Conservation (phyloP, 1,140 invertebrate species). For the Acromyrmex echinatior region DNA sequence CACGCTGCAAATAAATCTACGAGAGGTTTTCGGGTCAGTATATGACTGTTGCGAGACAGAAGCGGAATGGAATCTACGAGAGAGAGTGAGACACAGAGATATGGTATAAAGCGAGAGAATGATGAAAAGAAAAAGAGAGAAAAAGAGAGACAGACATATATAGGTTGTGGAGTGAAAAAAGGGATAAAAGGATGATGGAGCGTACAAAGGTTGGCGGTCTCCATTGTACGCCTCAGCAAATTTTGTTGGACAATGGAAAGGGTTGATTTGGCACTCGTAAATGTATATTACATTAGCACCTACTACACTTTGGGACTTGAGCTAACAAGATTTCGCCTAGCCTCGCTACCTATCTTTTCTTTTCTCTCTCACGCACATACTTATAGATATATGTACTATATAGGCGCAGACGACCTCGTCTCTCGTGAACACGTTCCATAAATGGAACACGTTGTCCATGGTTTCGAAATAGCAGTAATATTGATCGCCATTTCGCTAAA, state of each 20-base stretch:
- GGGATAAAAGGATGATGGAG: conserved; percentile 43
- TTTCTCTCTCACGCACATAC: not conserved
- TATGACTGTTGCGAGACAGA: conserved; percentile 61
- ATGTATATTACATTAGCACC: conserved; percentile 78
- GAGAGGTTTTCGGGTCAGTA: conserved; percentile 61
- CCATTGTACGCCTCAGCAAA: conserved; percentile 76
- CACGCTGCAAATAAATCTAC: conserved; percentile 77
- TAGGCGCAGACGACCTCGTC: not conserved
- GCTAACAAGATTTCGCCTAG: conserved; percentile 69
- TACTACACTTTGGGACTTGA: conserved; percentile 70
- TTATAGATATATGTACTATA: not conserved
- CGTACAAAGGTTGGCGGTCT: conserved; percentile 35
- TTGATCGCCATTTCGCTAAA: conserved; percentile 1
- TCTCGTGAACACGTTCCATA: not conserved
- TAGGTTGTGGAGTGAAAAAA: not conserved
- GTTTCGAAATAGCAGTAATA: conserved; percentile 24
- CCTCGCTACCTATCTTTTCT: conserved; percentile 55
- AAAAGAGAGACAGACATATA: not conserved
- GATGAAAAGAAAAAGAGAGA: not conserved
- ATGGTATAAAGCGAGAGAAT: not conserved
- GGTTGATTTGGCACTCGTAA: conserved; percentile 77
- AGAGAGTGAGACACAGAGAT: conserved; percentile 3
- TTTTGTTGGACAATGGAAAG: conserved; percentile 75
- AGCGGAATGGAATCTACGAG: not conserved
- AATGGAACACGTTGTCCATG: not conserved